Evolutionary conservation across 2,113 vertebrate species (phyloP).

Genomic region (Poeciliopsis occidentalis): DNA sequence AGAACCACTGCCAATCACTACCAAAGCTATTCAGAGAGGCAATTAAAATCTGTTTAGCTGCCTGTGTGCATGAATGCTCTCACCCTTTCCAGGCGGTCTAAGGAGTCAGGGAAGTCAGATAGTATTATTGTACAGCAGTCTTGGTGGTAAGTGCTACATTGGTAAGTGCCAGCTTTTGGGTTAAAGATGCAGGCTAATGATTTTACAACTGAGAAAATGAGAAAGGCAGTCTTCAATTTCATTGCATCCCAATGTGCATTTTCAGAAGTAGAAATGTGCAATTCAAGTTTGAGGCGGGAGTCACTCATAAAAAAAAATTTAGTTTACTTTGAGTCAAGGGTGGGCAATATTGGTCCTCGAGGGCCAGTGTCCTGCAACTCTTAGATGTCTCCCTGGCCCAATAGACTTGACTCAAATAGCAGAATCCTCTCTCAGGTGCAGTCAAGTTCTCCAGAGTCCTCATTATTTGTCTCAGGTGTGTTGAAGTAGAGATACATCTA

Average conservation of each 20-base stretch:
- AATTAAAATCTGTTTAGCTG: constrained; percentile 78
- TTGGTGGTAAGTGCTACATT: constrained; percentile 60
- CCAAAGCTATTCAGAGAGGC: constrained; percentile 72
- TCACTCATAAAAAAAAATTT: neutral
- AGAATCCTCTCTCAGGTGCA: no score
- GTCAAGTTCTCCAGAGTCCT: no score
- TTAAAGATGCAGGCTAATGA: constrained; percentile 37
- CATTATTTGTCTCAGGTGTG: no score
- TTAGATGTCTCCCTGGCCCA: no score
- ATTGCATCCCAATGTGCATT: neutral
- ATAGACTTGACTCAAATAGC: no score
- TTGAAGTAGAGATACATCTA: no score
- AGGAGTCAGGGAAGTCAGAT: constrained; percentile 63
- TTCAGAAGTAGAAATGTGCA: neutral
- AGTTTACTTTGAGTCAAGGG: neutral
- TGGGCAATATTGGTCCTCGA: no score
- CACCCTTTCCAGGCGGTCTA: constrained; percentile 60
- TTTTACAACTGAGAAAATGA: constrained; percentile 38
- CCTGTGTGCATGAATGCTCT: constrained; percentile 59
- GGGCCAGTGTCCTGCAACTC: no score
- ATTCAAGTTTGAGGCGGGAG: neutral
- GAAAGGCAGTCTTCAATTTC: constrained; percentile 7
- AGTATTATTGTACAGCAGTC: constrained; percentile 71
- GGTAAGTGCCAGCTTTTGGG: constrained; percentile 54
- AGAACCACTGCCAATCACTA: constrained; percentile 66